Evolutionary conservation across 2,113 vertebrate genomes (phyloP), one percentile per base, ranked within the genome.

Genomic region (Xyrauchen texanus): DNA sequence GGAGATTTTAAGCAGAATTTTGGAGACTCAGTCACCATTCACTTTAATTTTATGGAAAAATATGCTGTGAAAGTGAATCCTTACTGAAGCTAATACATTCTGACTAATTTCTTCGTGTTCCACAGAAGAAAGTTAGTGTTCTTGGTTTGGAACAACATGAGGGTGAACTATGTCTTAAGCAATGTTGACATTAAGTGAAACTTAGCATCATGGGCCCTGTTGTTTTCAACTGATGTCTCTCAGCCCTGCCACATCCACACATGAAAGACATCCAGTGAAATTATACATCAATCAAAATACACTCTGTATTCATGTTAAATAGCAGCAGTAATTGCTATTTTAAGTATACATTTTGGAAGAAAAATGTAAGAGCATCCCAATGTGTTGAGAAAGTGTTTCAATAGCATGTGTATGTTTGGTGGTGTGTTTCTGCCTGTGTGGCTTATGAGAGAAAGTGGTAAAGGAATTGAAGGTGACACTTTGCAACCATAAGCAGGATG

Each of bases 261-360:
- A 84, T 79, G 21, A 34, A 34, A 65, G 78, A 83, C 78, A 72
- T 74, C 67, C 78, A 86, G 81, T 86, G 85, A 90, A 87, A 91
- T 90, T 90, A 90, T 89, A 90, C 88, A 88, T 86, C 88, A 86
- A 93, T 92, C 88, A 89, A 90, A 89, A 90, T 82, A 88, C 88
- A 63, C 60, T 74, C 46, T 74, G 86, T 85, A 85, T 90, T 84
- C 83, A 42, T 84, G 66, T 79, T 77, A 87, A 89, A 84, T 82
- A 78, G 80, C 87, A 89, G 86, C 87, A 82, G 87, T 88, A 89
- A 88, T 92, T 92, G 91, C 87, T 82, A 81, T 65, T 77, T 88
- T 91, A 90, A 91, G 90, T 91, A 89, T 46, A 13, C 79, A 21
- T 81, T 86, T 80, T 82, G 47, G 81, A 83, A 72, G 80, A 15